Evolutionary conservation across 2,113 vertebrate genomes (phyloP).

Genomic region (Cacatua alba): DNA sequence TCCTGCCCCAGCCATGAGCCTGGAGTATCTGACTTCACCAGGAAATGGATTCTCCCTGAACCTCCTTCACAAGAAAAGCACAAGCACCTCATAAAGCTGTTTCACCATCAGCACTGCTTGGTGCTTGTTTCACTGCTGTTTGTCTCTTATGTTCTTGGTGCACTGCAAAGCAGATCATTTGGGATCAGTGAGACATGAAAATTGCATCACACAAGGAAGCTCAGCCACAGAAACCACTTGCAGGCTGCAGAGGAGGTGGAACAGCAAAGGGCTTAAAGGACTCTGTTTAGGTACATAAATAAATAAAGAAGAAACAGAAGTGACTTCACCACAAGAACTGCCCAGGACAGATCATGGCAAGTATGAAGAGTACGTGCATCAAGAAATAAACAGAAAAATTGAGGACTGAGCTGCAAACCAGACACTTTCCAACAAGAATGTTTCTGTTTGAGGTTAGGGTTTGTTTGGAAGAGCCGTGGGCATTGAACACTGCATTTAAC

Average conservation of each 20-base stretch:
- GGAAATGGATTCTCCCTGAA: not conserved
- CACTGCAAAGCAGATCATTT: not conserved
- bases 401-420: not conserved
- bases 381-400: not conserved
- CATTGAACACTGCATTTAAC: not conserved
- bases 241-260: not conserved
- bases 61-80: not conserved
- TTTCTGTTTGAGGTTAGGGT: not conserved
- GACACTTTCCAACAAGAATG: not conserved
- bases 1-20: accelerated
- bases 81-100: not conserved
- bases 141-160: not conserved
- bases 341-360: not conserved
- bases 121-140: not conserved
- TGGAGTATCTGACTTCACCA: not conserved
- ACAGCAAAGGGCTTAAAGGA: not conserved
- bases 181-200: not conserved
- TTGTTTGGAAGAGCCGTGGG: not conserved
- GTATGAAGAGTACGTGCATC: not conserved
- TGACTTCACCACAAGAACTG: not conserved
- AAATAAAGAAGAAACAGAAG: too few relatives aligned
- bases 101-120: not conserved
- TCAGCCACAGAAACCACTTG: not conserved
- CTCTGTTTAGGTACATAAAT: not conserved
- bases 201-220: not conserved